Base-by-base conservation (phyloP, 2,113 vertebrate species). In the Cacatua alba region DNA sequence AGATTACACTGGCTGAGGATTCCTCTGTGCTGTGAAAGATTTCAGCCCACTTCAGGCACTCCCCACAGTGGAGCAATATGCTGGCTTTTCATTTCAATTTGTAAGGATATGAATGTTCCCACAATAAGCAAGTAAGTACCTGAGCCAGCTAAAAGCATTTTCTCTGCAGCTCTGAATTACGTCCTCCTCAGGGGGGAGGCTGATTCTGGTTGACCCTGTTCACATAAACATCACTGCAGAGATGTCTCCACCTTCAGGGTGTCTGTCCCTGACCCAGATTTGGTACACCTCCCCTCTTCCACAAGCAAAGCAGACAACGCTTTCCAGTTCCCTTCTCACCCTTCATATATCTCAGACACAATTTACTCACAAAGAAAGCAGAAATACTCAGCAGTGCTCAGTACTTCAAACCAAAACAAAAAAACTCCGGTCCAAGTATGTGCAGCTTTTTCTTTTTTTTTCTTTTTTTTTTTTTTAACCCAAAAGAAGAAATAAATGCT, bases 121-220 rank as follows among this genome's bases (percentile, higher is more conserved):
- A 51, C 24, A 82, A 85, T 41, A 78, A 79, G 31, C 39, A 33
- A 71, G 53, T 35, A 52, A 48, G 21, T 4, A 52, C 37, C 67
- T 69, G 31, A 91, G 70, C 25, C 75, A 77, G 49, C 28, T 25
- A 90, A 63, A 39, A 53, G 49, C 18, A 33, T 70, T 90, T 77
- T 75, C 43, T 20, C 82, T 77, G n/a, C n/a, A 35, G 29, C 29
- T 88, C 80, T 67, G n/a, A 86, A 57, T 88, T 80, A n/a, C 2
- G 0, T 74, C 25, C 37, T 81, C 17, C 69, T 86, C 11, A 7
- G 0, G 2, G 6, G 29, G 18, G 4, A 0, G 0, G 28, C 63
- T 76, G 44, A 31, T 52, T n/a, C 21, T 43, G 13, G 14, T 48
- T 83, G 53, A 53, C 13, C 19, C 23, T 35, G 20, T 53, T 87